Evolutionary conservation across 2,113 vertebrate genomes (phyloP).

Genomic region (Bothrops jararaca): DNA sequence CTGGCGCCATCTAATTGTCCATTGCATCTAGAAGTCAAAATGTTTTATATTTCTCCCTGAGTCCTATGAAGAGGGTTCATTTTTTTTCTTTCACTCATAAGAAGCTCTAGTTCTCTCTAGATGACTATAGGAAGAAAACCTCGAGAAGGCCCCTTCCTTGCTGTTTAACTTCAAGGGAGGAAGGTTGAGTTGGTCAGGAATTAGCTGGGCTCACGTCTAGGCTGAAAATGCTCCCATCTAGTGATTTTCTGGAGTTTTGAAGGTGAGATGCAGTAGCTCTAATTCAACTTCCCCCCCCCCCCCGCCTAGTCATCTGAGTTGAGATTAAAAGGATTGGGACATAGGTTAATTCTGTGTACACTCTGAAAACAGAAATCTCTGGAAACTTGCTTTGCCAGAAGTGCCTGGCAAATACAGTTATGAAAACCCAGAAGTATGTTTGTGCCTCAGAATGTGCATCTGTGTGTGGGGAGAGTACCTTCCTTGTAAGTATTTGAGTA

Average conservation of each 20-base stretch:
- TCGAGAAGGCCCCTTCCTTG: neutral
- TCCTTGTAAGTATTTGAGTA: neutral
- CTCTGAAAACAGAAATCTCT: neutral
- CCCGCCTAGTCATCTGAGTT: neutral
- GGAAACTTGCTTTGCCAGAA: neutral
- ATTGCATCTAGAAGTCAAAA: neutral
- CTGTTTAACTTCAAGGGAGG: neutral
- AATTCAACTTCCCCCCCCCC: too few species aligned
- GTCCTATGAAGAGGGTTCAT: neutral
- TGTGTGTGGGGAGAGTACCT: neutral
- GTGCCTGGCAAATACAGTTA: neutral
- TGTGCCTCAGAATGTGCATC: neutral
- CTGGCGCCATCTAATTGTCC: neutral
- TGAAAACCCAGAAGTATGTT: neutral
- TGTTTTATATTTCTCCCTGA: neutral
- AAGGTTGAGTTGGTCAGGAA: neutral
- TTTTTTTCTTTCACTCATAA: neutral
- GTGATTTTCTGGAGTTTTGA: neutral
- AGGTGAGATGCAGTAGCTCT: neutral
- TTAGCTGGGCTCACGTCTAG: neutral
- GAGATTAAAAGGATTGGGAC: neutral
- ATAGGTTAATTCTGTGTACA: neutral
- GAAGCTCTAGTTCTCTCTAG: neutral
- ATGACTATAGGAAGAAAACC: neutral
- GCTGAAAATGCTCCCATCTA: neutral